Conservation (phyloP, 1,140 invertebrate genomes). For the Cataglyphis hispanica region DNA sequence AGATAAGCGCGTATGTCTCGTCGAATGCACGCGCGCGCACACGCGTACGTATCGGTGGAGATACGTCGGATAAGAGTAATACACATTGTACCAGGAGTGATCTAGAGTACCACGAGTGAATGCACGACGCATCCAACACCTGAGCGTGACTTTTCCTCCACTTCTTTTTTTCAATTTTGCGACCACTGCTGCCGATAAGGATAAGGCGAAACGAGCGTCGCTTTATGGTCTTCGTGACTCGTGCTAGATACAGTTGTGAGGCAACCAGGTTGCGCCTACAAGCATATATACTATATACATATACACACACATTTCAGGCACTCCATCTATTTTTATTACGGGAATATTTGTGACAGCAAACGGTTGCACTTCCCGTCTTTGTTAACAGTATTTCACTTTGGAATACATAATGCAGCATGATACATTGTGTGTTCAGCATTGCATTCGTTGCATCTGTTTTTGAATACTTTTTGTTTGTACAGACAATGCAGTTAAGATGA, state of each 20-base stretch:
- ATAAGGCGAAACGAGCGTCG: slow-evolving; percentile 37
- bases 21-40: slow-evolving; percentile 12
- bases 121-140: slow-evolving; percentile 1
- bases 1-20: slow-evolving; percentile 76
- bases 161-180: slow-evolving; percentile 19
- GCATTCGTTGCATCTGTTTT: not conserved
- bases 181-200: not conserved
- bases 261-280: not conserved
- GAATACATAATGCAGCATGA: not conserved
- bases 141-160: not conserved
- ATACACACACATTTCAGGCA: too few species aligned
- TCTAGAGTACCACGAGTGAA: slow-evolving; percentile 54
- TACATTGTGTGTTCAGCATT: not conserved
- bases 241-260: not conserved
- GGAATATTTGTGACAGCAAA: not conserved
- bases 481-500: too few species aligned
- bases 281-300: too few species aligned
- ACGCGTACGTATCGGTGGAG: slow-evolving; percentile 52
- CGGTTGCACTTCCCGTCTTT: not conserved
- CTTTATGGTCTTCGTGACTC: slow-evolving; percentile 46
- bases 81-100: slow-evolving; percentile 65
- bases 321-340: not conserved
- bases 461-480: not conserved
- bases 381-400: not conserved
- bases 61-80: slow-evolving; percentile 75